Percentiles rank a stretch among this genome's conserved stretches.
phyloP scores from a whole-genome alignment of 2,888 invertebrate genomes.

The Euplagia quadripunctaria region DNA sequence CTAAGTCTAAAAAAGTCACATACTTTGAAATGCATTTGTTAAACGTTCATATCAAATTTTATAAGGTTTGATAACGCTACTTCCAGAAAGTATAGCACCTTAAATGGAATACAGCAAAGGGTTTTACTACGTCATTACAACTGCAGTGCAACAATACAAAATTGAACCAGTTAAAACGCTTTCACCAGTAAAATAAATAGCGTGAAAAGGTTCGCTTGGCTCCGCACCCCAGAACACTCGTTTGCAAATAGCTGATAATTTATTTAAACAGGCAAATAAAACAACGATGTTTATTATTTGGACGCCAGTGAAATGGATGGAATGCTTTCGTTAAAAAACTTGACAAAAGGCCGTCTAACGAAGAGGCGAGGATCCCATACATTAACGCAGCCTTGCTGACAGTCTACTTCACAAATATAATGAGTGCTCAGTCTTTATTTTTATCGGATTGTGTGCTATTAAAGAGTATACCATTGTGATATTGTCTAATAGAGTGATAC shows the following conservation, averaged over 20 bases:
- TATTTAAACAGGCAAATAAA: constrained; percentile 45
- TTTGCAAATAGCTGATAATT: constrained; percentile 41
- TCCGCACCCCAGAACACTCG: constrained; percentile 28
- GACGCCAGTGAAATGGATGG: constrained; percentile 29
- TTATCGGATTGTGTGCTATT: constrained; percentile 12
- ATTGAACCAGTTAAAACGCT: constrained; percentile 26
- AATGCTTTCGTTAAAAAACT: constrained; percentile 32
- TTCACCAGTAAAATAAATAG: constrained; percentile 35
- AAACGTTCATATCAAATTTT: neutral
- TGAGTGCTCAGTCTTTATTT: constrained; percentile 33
- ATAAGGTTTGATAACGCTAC: neutral
- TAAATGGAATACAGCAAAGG: neutral
- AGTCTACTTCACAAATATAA: constrained; percentile 47
- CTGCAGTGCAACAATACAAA: constrained; percentile 1
- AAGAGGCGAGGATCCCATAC: constrained; percentile 28
- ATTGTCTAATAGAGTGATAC: neutral
- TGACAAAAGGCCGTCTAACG: constrained; percentile 29
- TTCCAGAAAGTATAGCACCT: neutral
- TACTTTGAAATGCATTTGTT: neutral
- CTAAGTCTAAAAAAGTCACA: too few species aligned
- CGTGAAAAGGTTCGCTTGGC: constrained; percentile 15
- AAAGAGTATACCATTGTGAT: neutral
- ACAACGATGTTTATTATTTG: constrained; percentile 42
- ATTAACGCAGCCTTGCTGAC: constrained; percentile 34
- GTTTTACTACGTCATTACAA: neutral